phyloP scores from a whole-genome alignment of 2,888 invertebrate species.

The Eretmocerus hayati region DNA sequence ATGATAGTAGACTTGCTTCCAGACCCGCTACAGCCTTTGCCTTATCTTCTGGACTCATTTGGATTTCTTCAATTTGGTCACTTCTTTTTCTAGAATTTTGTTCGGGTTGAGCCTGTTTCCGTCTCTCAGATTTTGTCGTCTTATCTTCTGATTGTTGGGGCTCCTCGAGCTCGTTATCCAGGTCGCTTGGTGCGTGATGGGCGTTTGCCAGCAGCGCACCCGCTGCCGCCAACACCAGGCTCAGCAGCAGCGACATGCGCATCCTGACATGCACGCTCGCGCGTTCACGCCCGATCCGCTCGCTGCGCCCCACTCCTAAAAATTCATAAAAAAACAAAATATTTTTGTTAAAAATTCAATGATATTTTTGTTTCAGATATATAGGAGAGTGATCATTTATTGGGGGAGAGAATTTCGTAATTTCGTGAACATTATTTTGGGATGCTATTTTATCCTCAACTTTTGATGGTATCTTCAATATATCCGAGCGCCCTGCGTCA shows the following conservation, averaged over 20 bases:
- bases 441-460: too few relatives aligned
- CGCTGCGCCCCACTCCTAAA: neutral
- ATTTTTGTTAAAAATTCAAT: too few relatives aligned
- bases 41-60: constrained; percentile 31
- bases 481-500: too few relatives aligned
- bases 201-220: constrained; percentile 45
- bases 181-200: constrained; percentile 48
- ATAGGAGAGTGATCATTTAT: too few relatives aligned
- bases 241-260: constrained; percentile 45
- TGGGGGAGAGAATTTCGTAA: too few relatives aligned
- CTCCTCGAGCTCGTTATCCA: constrained; percentile 22
- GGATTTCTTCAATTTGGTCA: constrained; percentile 12
- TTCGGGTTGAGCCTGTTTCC: constrained; percentile 46
- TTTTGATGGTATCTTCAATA: too few relatives aligned
- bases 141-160: constrained; percentile 2
- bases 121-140: constrained; percentile 27
- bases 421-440: too few relatives aligned
- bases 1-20: constrained; percentile 56
- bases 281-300: constrained; percentile 32
- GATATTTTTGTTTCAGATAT: too few relatives aligned
- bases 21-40: constrained; percentile 47
- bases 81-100: neutral
- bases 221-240: constrained; percentile 44
- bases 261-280: too few relatives aligned
- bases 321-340: too few relatives aligned